Conservation (phyloP, 1,140 invertebrate species). For the Nixonia krombeini region DNA sequence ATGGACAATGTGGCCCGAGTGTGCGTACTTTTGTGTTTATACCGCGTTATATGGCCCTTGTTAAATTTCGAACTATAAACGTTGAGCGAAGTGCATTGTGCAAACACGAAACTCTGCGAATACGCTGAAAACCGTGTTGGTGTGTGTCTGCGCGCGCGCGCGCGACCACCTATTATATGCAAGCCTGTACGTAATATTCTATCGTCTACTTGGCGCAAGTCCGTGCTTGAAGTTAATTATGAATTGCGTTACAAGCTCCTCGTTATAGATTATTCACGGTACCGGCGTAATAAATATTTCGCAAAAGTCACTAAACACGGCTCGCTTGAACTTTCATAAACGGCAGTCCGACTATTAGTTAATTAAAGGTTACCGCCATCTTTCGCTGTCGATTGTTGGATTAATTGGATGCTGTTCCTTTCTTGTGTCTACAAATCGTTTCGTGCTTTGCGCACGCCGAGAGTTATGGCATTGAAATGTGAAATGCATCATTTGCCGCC, state of each 20-base stretch:
- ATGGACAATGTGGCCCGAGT: conserved; percentile 1
- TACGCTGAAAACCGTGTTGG: too few species aligned
- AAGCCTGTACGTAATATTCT: neutral
- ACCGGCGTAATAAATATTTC: neutral
- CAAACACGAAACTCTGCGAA: conserved; percentile 1
- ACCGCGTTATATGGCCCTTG: neutral
- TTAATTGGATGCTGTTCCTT: neutral
- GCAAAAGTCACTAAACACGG: conserved; percentile 1
- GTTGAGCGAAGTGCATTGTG: neutral
- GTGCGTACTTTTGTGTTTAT: conserved; percentile 1
- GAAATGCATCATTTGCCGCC: neutral
- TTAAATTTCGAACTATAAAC: conserved; percentile 1
- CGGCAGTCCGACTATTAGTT: neutral
- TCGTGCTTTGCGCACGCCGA: too few species aligned
- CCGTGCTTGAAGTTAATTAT: conserved; percentile 1
- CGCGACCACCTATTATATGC: too few species aligned
- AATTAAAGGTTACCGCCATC: conserved; percentile 3
- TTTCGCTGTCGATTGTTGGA: neutral
- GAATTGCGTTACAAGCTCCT: too few species aligned
- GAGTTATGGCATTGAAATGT: neutral
- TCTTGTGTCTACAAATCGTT: too few species aligned
- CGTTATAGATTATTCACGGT: neutral
- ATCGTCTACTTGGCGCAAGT: neutral
- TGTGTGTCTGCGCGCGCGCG: too few species aligned
- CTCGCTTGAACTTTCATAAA: conserved; percentile 5